Evolutionary conservation across 2,888 invertebrate species (phyloP), one percentile per base, ranked within the genome.

Genomic region (Heteropelma amictum): DNA sequence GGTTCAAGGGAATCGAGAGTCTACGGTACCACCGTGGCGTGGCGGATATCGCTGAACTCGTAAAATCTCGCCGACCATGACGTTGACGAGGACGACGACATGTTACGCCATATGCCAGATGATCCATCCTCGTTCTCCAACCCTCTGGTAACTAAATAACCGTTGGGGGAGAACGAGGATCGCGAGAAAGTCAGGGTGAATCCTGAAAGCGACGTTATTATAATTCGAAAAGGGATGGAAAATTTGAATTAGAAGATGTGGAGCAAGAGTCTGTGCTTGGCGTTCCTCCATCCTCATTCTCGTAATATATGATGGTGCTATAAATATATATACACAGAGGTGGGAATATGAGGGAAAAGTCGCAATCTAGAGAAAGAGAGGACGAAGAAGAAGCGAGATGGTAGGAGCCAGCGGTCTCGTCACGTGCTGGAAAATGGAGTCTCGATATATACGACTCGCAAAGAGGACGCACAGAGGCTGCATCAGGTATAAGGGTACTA

Each of bases 401-500:
- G 67, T 51, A 65, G 77, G 76, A 77, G 74, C 79, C 68, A 77
- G 58, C 67, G 70, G 75, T 71, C 75, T 78, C 68, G 76, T 76
- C 72, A 76, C 71, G 58, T 60, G 68, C 45, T 75, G 76, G 63
- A 72, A 76, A 72, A 63, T 64, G 45, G 71, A 72, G 68, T 49
- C 63, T 40, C 72, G 56, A 63, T 68, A 69, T 72, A 72, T 69
- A 67, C 64, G 71, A 73, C 71, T 68, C 53, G 71, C 54, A 72
- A 60, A 60, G 70, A 73, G 67, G 53, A 67, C 65, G 60, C 67
- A 72, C 67, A 60, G 65, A 67, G 51, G 58, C 58, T 76, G 76
- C 76, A 71, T 75, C 76, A 72, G 77, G 79, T 77, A 81, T 81
- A 79, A 82, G 80, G 76, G 76, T 72, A 76, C 79, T 82, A 84